These are phyloP conservation scores for Synodontis membranacea DNA, from an alignment of 2,113 vertebrate genomes.

Conservation along the genomic window DNA sequence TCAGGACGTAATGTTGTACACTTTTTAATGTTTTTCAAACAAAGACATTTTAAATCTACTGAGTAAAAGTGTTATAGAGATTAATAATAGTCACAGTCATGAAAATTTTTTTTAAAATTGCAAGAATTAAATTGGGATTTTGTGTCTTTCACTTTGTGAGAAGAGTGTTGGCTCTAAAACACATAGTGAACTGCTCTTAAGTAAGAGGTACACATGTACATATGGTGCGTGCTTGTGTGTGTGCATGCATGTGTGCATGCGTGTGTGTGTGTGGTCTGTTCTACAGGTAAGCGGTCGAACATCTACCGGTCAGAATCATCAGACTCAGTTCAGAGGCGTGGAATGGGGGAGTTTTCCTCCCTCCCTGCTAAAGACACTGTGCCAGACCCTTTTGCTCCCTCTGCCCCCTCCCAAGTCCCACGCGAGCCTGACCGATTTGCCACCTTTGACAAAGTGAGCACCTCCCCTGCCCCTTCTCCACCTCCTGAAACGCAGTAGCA, in stretches of 20 bases:
- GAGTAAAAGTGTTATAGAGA: not conserved
- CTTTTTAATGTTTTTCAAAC: not conserved
- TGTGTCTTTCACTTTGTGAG: not conserved
- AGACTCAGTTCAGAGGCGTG: constrained; percentile 88
- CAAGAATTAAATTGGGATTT: not conserved
- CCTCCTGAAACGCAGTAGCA: constrained; percentile 67
- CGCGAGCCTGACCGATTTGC: constrained; percentile 88
- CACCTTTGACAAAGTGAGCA: constrained; percentile 99
- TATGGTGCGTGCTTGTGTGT: not conserved
- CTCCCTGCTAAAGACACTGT: constrained; percentile 87
- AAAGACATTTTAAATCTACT: not conserved
- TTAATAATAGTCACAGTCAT: not conserved
- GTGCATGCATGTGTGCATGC: constrained; percentile 16
- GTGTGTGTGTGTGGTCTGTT: constrained; percentile 28
- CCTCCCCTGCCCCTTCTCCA: constrained; percentile 69
- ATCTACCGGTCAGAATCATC: constrained; percentile 88
- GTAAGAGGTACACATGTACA: not conserved
- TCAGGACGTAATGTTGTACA: not conserved
- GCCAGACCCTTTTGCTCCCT: constrained; percentile 88
- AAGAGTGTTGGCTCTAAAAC: not conserved
- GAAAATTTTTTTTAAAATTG: not conserved
- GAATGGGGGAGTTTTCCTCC: constrained; percentile 84
- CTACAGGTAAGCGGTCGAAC: constrained; percentile 86
- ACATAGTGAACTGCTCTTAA: not conserved
- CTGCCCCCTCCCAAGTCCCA: constrained; percentile 83